Conservation (phyloP, 1,140 invertebrate genomes). For the Cyclina sinensis region DNA sequence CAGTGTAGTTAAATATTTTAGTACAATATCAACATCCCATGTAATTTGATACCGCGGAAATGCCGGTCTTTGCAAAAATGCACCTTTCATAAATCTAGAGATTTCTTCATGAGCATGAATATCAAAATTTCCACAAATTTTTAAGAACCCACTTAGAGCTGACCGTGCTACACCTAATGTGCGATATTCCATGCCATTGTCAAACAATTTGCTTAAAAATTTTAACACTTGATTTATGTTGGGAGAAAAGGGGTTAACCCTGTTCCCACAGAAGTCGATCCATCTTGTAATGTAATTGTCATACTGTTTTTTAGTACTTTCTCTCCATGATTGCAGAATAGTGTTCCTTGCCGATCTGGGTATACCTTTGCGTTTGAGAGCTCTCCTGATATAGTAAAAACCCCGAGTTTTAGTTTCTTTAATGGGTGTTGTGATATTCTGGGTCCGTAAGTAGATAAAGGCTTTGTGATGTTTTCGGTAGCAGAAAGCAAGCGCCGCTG, state of each 20-base stretch:
- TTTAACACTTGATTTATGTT: constrained; percentile 61
- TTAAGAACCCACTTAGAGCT: not conserved
- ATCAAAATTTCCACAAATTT: not conserved
- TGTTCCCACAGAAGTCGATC: too few species aligned
- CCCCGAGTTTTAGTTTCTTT: not conserved
- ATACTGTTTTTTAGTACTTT: constrained; percentile 64
- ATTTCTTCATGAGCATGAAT: not conserved
- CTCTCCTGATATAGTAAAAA: constrained; percentile 33
- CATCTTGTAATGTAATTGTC: constrained; percentile 54
- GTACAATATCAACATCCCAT: not conserved
- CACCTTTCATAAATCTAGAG: too few species aligned
- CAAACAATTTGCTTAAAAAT: constrained; percentile 31
- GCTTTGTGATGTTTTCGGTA: not conserved
- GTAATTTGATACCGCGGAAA: not conserved
- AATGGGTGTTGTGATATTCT: not conserved
- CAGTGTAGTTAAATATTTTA: not conserved
- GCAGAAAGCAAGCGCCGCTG: not conserved
- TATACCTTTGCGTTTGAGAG: constrained; percentile 33
- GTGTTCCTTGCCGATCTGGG: constrained; percentile 44
- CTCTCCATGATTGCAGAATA: constrained; percentile 65
- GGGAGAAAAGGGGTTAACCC: constrained; percentile 52
- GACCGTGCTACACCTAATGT: not conserved
- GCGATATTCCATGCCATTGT: not conserved
- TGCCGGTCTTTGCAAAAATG: not conserved
- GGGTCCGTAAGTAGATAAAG: not conserved